Evolutionary conservation across 2,888 invertebrate species (phyloP).

Genomic region (Hedya salicella): DNA sequence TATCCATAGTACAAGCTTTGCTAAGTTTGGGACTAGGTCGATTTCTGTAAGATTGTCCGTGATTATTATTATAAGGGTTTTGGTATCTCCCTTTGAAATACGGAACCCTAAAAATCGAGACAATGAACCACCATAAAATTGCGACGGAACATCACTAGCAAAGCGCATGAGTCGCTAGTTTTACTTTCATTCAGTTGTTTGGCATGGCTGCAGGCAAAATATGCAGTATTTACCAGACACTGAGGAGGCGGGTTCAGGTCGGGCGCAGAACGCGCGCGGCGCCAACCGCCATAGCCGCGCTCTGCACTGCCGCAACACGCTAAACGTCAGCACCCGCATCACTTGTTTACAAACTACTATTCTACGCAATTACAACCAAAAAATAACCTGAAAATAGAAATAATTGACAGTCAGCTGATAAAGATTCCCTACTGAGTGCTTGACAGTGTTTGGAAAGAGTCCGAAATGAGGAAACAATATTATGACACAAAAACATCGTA

Average conservation of each 20-base stretch:
- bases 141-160: no score
- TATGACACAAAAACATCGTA: not conserved
- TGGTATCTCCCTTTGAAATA: no score
- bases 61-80: no score
- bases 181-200: no score
- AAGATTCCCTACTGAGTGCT: slow-evolving; percentile 1
- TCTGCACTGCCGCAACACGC: slow-evolving; percentile 58
- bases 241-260: slow-evolving; percentile 7
- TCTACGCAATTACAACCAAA: slow-evolving; percentile 21
- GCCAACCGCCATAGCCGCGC: slow-evolving; percentile 23
- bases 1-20: no score
- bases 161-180: no score
- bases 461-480: not conserved
- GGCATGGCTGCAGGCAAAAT: no score
- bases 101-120: no score
- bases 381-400: slow-evolving; percentile 24
- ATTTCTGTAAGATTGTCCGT: no score
- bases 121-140: no score
- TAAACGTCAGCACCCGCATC: slow-evolving; percentile 68
- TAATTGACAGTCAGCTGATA: slow-evolving; percentile 43
- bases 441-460: not conserved
- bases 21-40: no score
- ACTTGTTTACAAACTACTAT: slow-evolving; percentile 20
- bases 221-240: slow-evolving; percentile 15
- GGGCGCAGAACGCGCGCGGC: slow-evolving; percentile 10